Evolutionary conservation across 2,113 vertebrate species (phyloP).

Genomic region (Pipra filicauda): DNA sequence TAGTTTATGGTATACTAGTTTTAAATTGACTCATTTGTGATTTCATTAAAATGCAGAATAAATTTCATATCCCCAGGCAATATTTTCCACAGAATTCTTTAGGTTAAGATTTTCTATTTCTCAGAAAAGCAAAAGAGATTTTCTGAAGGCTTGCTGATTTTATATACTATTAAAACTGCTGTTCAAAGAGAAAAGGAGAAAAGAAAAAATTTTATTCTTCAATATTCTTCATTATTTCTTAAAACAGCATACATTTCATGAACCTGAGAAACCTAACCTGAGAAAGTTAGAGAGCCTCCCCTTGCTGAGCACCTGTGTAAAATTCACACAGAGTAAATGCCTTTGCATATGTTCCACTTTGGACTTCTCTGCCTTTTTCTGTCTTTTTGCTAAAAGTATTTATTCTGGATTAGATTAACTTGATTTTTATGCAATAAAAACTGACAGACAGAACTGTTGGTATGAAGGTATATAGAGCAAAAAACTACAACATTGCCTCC

Average conservation of each 20-base stretch:
- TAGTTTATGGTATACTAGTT: slow-evolving; percentile 36
- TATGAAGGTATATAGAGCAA: not conserved
- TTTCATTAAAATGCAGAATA: slow-evolving; percentile 63
- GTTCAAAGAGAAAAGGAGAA: not conserved
- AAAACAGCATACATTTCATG: not conserved
- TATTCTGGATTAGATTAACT: not conserved
- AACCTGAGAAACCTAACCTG: not conserved
- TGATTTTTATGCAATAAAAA: not conserved
- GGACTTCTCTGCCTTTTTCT: not conserved
- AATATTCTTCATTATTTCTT: not conserved
- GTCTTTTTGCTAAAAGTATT: not conserved
- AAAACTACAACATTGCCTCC: not conserved
- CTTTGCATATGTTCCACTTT: not conserved
- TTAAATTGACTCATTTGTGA: slow-evolving; percentile 62
- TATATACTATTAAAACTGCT: slow-evolving; percentile 9
- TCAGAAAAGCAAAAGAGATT: not conserved
- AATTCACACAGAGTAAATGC: not conserved
- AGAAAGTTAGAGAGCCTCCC: not conserved
- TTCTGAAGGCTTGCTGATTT: slow-evolving; percentile 17
- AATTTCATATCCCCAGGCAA: slow-evolving; percentile 49
- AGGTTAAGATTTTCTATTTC: slow-evolving; percentile 17
- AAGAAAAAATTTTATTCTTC: not conserved
- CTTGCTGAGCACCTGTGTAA: not conserved
- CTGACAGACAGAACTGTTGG: not conserved
- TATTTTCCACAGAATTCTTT: slow-evolving; percentile 31